Evolutionary conservation across 2,113 vertebrate species (phyloP), one percentile per base, ranked within the genome.

Genomic region (Burhinus oedicnemus): DNA sequence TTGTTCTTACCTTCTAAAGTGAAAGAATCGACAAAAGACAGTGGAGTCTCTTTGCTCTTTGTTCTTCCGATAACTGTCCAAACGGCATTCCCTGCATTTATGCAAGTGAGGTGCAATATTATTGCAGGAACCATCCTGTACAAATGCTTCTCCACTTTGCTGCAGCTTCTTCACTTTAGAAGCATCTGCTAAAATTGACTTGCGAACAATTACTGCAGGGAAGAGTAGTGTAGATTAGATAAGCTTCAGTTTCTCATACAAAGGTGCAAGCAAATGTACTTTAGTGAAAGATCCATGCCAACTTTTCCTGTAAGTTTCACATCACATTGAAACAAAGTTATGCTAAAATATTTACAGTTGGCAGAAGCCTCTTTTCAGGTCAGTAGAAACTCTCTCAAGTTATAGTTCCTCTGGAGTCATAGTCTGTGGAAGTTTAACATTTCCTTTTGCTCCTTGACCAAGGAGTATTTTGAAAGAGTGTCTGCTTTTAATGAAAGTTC

Each of bases 11-110:
- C 98, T 98, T 34, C 98, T 97, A 20, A 98, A 98, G 92, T 98
- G 98, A n/a, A 98, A 98, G 96, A 98, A 98, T 3, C 98, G 92
- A 74, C 98, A 98, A 44, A 98, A 98, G 81, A 98, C 98, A 1
- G 98, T 98, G 3, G 98, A 98, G n/a, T 98, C 98, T 1, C 91
- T 97, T 89, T 98, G 98, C 32, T 98, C 98, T 84, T 98, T 98
- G 66, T 98, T 98, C 89, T 98, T 98, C 11, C 98, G 96, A 25
- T 98, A 98, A 14, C 98, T 98, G 91, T 98, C 98, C 92, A 98
- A 7, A 3, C 98, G 98, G 40, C 98, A 98, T 11, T 98, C 98
- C 2, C 98, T 47, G 92, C 98, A 98, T 79, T 98, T 98, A 60
- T 98, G 98, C 87, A 98, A 70, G 79, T 98, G 98, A 1, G 98